These are phyloP conservation scores for Scophthalmus maximus DNA, from an alignment of 2,113 vertebrate species.

Conservation along the genomic window DNA sequence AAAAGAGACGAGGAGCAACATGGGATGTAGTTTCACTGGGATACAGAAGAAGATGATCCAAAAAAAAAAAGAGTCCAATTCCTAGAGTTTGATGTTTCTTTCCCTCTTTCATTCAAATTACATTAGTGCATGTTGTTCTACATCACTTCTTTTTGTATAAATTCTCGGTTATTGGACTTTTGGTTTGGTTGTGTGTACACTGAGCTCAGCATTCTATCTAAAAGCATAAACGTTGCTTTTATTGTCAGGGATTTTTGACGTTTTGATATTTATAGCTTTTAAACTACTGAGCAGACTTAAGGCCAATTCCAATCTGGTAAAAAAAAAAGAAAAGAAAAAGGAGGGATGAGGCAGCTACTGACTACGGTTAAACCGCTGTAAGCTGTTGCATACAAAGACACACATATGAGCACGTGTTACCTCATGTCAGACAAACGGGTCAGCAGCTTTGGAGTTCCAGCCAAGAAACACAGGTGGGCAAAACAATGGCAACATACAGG, in stretches of 20 bases:
- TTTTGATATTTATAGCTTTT: background rate
- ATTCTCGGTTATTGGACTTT: background rate
- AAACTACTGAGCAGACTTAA: constrained; percentile 6
- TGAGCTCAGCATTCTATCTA: background rate
- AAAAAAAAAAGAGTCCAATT: constrained; percentile 22
- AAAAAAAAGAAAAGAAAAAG: too few species aligned
- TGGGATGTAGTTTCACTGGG: constrained; percentile 24
- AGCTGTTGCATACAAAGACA: constrained; percentile 9
- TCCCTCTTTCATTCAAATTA: background rate
- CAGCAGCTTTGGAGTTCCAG: constrained; percentile 26
- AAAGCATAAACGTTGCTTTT: background rate
- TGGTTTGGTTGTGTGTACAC: background rate
- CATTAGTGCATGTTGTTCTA: background rate
- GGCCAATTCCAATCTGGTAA: constrained; percentile 22
- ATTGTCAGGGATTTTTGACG: background rate
- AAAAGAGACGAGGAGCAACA: constrained; percentile 6
- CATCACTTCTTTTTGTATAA: background rate
- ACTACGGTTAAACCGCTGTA: constrained; percentile 23
- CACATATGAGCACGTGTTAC: constrained; percentile 37
- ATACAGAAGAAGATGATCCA: constrained; percentile 12
- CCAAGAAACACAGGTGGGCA: constrained; percentile 22
- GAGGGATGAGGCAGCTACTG: constrained; percentile 18
- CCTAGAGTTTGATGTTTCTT: constrained; percentile 6
- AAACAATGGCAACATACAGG: background rate
- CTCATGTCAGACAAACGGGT: constrained; percentile 41